A percentile compares a stretch with the other conserved stretches of the same genome.
Evolutionary conservation across 2,888 invertebrate species (phyloP).

Genomic region (Fragum whitleyi): DNA sequence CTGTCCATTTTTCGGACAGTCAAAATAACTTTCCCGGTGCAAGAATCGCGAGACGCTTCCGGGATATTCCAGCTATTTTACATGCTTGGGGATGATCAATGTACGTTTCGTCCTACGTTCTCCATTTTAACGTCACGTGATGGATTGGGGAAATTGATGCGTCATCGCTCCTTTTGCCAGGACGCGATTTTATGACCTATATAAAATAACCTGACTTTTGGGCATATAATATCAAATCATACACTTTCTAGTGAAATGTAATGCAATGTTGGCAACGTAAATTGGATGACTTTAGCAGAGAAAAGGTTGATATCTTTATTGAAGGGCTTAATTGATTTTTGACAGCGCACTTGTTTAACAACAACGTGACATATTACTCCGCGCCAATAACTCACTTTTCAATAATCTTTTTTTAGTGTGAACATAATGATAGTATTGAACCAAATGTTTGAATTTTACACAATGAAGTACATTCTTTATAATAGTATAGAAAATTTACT

Average conservation of each 20-base stretch:
- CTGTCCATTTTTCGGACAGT: slow-evolving; percentile 39
- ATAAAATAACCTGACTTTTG: too few relatives aligned
- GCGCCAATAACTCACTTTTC: background rate
- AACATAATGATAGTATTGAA: too few relatives aligned
- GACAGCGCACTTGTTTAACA: background rate
- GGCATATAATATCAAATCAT: too few relatives aligned
- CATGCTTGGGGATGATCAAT: slow-evolving; percentile 13
- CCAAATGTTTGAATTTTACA: too few relatives aligned
- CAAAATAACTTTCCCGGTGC: background rate
- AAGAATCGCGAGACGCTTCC: slow-evolving; percentile 5
- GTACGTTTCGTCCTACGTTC: slow-evolving; percentile 28
- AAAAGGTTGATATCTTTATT: too few relatives aligned
- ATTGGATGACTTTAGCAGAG: too few relatives aligned
- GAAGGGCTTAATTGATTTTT: background rate
- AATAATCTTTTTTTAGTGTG: too few relatives aligned
- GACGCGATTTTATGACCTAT: too few relatives aligned
- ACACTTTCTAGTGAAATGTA: too few relatives aligned
- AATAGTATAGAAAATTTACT: too few relatives aligned
- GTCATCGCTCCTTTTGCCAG: slow-evolving; percentile 37
- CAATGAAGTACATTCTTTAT: too few relatives aligned
- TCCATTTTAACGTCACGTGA: slow-evolving; percentile 59
- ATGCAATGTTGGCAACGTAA: too few relatives aligned
- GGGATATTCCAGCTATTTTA: background rate
- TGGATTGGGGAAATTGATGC: slow-evolving; percentile 36
- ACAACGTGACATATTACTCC: background rate